phyloP scores from a whole-genome alignment of 2,888 invertebrate species.

The Papilio gigon region DNA sequence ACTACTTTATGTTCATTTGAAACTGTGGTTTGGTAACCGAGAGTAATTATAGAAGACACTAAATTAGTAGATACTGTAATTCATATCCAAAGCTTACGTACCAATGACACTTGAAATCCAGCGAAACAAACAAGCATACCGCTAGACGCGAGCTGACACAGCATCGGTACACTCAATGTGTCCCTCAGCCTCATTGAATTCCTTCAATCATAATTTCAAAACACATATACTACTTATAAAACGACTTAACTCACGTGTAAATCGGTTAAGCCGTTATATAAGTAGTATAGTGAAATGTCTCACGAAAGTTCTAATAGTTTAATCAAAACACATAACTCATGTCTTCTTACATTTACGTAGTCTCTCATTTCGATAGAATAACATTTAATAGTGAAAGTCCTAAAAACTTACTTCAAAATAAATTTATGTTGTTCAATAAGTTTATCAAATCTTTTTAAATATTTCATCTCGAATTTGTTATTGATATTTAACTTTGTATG shows the following conservation, averaged over 20 bases:
- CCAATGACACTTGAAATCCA: constrained; percentile 63
- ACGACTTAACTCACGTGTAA: too few species aligned
- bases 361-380: too few species aligned
- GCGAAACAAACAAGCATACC: constrained; percentile 66
- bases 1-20: too few species aligned
- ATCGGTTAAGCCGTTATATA: too few species aligned
- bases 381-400: too few species aligned
- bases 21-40: too few species aligned
- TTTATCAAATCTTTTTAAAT: constrained; percentile 44
- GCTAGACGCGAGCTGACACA: constrained; percentile 66
- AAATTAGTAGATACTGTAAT: not conserved
- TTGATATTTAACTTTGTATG: constrained; percentile 26
- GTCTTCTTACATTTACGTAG: too few species aligned
- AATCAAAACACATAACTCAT: too few species aligned
- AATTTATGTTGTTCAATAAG: constrained; percentile 49
- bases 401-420: constrained; percentile 46
- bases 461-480: constrained; percentile 42
- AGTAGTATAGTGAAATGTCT: too few species aligned
- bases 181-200: constrained; percentile 59
- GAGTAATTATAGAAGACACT: not conserved
- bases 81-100: constrained; percentile 46
- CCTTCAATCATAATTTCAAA: constrained; percentile 47
- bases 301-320: too few species aligned
- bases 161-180: constrained; percentile 65
- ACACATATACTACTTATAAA: too few species aligned